These are phyloP conservation scores for Buathra laborator DNA, from an alignment of 2,888 invertebrate genomes.

Conservation along the genomic window DNA sequence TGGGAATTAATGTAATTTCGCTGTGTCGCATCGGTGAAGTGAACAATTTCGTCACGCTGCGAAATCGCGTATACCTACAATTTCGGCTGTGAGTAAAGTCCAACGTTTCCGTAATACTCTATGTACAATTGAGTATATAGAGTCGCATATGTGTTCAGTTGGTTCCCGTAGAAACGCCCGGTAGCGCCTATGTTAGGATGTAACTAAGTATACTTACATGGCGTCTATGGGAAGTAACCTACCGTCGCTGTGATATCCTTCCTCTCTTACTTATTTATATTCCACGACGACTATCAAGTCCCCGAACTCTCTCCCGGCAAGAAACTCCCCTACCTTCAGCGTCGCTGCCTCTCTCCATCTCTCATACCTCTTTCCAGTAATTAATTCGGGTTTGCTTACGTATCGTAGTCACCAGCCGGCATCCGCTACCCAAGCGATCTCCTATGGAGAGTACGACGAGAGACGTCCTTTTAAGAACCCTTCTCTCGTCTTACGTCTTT, in stretches of 20 bases:
- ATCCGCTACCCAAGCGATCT: slow-evolving; percentile 45
- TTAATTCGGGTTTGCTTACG: slow-evolving; percentile 79
- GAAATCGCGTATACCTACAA: neutral
- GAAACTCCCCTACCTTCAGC: slow-evolving; percentile 51
- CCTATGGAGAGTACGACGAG: slow-evolving; percentile 49
- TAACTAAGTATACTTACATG: neutral
- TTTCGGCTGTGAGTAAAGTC: neutral
- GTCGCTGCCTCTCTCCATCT: slow-evolving; percentile 57
- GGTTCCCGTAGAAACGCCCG: neutral
- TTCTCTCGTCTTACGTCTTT: slow-evolving; percentile 19
- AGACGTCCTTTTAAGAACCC: slow-evolving; percentile 50
- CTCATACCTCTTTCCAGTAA: slow-evolving; percentile 72
- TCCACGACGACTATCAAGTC: slow-evolving; percentile 31
- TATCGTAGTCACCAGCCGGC: slow-evolving; percentile 72
- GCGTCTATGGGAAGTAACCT: neutral
- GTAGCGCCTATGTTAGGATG: neutral
- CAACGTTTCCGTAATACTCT: neutral
- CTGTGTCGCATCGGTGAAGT: neutral
- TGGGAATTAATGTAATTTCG: neutral
- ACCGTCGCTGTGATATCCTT: neutral
- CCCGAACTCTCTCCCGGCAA: slow-evolving; percentile 52
- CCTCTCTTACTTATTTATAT: slow-evolving; percentile 35
- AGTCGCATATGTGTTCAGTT: neutral
- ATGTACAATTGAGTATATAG: neutral
- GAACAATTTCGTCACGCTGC: neutral